Base-by-base conservation (phyloP, 2,888 invertebrate genomes). In the Helleia helle region DNA sequence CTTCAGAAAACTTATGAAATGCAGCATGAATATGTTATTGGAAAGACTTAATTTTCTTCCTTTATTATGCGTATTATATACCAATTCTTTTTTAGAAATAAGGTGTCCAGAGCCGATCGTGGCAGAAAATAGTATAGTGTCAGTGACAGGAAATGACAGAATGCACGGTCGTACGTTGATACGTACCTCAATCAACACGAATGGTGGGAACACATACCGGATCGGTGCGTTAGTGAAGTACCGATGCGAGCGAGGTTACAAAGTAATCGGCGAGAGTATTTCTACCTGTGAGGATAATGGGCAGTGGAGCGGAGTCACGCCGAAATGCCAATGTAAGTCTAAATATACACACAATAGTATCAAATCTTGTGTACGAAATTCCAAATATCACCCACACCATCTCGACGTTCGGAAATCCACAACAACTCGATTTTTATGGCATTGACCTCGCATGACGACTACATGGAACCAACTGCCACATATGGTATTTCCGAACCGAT, bases 81-180 rank as follows among this genome's bases (percentile, higher is more conserved):
- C n/a, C n/a, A n/a, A n/a, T 8, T 11, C 24, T 31, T 6, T 47
- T 39, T 25, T 69, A 94, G 95, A 96, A 84, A 94, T 96, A 50
- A 90, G 96, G 40, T 96, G 96, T 59, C 87, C 91, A 0, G 95
- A 95, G 57, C 96, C 96, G 0, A 77, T 90, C 2, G 81, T 94
- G 17, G 93, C 96, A 0, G 90, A 92, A 17, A 94, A 95, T 65
- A 93, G 95, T 48, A 93, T 95, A 13, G 87, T 95, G 0, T 94
- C 95, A 0, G 93, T 96, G 22, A 95, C 95, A 0, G 94, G 95
- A 38, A 96, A 96, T 64, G 96, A 96, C 65, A 87, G 96, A 38
- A 92, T 93, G 88, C 94, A 95, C 61, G 94, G 94, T 0, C 87
- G 94, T 15, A 94, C 95, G 0, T 75, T 94, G 11, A 92, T 95